phyloP scores from a whole-genome alignment of 2,797 vertebrate species.

The Amazonetta brasiliensis region DNA sequence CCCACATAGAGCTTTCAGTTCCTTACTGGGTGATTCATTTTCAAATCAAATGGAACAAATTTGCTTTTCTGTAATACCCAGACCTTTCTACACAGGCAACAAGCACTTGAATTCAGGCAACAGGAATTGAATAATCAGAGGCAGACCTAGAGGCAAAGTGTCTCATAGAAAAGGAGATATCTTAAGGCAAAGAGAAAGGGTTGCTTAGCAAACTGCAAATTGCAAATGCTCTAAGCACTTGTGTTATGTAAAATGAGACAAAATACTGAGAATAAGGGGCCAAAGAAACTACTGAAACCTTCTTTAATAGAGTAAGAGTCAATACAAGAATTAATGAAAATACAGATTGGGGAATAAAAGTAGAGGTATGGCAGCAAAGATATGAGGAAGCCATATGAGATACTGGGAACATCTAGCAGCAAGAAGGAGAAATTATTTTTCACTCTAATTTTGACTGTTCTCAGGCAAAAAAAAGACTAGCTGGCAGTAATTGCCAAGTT shows the following conservation, averaged over 20 bases:
- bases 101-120: neutral
- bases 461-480: neutral
- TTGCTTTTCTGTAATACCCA: neutral
- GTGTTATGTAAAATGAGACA: neutral
- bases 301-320: neutral
- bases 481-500: neutral
- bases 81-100: neutral
- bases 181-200: neutral
- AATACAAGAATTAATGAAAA: neutral
- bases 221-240: neutral
- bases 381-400: neutral
- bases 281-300: neutral
- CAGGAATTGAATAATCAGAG: neutral
- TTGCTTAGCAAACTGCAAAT: neutral
- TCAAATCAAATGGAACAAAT: neutral
- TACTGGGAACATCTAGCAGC: neutral
- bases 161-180: neutral
- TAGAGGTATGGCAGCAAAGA: neutral
- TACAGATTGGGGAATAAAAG: no score
- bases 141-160: neutral
- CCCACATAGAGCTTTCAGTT: neutral
- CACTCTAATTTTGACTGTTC: neutral
- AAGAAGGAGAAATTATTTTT: neutral
- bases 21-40: neutral
- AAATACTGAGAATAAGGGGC: neutral